Conservation (phyloP, 2,113 vertebrate genomes). For the Strigops habroptila region DNA sequence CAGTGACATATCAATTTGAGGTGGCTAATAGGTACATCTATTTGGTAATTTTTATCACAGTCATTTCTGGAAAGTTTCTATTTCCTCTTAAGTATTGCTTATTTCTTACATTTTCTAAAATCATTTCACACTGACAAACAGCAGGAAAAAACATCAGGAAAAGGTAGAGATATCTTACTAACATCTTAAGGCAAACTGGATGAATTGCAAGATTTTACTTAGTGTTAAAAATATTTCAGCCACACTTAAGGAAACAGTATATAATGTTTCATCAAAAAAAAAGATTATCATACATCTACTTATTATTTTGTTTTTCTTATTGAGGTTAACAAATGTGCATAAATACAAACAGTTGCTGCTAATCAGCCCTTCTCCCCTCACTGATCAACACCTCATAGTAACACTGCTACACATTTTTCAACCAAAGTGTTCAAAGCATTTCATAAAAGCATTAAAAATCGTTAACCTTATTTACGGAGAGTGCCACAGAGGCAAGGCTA, state of each 20-base stretch:
- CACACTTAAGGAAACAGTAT: neutral
- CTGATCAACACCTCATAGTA: neutral
- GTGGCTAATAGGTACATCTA: neutral
- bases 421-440: neutral
- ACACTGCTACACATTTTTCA: neutral
- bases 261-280: neutral
- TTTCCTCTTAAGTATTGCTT: neutral
- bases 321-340: neutral
- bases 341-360: neutral
- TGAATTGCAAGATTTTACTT: neutral
- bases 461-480: neutral
- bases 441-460: neutral
- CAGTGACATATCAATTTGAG: neutral
- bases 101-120: constrained; percentile 11
- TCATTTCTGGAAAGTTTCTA: neutral
- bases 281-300: neutral
- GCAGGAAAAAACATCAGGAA: neutral
- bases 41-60: neutral
- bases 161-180: neutral
- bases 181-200: neutral
- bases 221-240: neutral
- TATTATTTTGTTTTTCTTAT: neutral
- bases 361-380: neutral
- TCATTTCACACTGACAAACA: neutral
- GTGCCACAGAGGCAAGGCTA: neutral